Conservation (phyloP, 2,888 invertebrate species). For the Lycocerus yunnanus region DNA sequence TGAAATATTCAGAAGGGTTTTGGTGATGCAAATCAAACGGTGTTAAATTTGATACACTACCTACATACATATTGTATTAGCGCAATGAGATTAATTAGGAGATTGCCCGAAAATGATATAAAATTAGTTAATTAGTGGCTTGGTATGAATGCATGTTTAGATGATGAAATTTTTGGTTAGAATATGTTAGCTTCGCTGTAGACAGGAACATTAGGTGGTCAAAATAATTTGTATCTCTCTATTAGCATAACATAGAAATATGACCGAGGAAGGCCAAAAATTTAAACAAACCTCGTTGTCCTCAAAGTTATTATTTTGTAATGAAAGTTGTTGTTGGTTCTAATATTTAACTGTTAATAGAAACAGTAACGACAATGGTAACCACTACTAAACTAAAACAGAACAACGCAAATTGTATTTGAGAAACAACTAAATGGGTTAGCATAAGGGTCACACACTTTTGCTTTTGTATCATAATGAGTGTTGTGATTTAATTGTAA, state of each 20-base stretch:
- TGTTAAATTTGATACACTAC: neutral
- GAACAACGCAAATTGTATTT: constrained; percentile 13
- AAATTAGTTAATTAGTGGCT: neutral
- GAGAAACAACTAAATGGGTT: constrained; percentile 4
- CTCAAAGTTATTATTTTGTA: neutral
- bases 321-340: too few relatives aligned
- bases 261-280: neutral
- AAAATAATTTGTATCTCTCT: too few relatives aligned
- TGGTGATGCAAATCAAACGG: neutral
- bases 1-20: neutral
- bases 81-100: neutral
- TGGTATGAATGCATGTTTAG: neutral
- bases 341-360: too few relatives aligned
- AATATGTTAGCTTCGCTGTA: too few relatives aligned
- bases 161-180: neutral
- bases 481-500: neutral
- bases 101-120: neutral
- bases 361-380: too few relatives aligned
- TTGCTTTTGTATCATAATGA: neutral
- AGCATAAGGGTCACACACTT: neutral
- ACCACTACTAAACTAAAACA: neutral
- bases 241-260: too few relatives aligned
- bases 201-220: neutral
- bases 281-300: neutral
- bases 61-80: neutral